Evolutionary conservation across 1,140 invertebrate species (phyloP).

Genomic region (Drosophila virilis): DNA sequence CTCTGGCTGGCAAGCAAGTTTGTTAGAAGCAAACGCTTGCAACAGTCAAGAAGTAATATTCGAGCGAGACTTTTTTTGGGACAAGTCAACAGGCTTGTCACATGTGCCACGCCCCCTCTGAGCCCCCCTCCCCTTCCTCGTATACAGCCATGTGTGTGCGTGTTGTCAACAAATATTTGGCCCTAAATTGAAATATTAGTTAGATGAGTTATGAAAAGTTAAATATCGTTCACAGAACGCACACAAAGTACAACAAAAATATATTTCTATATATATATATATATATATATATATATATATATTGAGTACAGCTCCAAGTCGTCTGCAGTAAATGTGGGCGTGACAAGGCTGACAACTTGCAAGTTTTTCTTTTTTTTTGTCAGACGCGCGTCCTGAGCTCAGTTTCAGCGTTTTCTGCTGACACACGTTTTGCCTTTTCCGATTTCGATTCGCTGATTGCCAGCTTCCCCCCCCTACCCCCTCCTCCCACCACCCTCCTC

Average conservation of each 20-base stretch:
- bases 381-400: conserved; percentile 16
- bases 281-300: neutral
- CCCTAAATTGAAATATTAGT: conserved; percentile 76
- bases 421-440: conserved; percentile 54
- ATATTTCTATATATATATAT: neutral
- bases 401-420: conserved; percentile 53
- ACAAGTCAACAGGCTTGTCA: conserved; percentile 68
- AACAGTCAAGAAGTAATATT: conserved; percentile 75
- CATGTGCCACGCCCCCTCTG: conserved; percentile 8
- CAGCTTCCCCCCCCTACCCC: neutral
- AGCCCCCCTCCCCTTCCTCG: neutral
- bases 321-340: neutral
- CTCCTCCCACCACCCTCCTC: neutral
- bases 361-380: conserved; percentile 3
- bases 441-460: conserved; percentile 54
- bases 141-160: conserved; percentile 37
- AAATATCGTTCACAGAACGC: conserved; percentile 62
- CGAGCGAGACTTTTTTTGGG: conserved; percentile 6
- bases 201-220: conserved; percentile 76
- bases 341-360: neutral
- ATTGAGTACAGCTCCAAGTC: neutral
- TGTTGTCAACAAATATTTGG: conserved; percentile 75
- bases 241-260: conserved; percentile 13
- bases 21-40: conserved; percentile 1
- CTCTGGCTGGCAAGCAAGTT: no score